Evolutionary conservation across 2,113 vertebrate species (phyloP).

Genomic region (Petromus typicus): DNA sequence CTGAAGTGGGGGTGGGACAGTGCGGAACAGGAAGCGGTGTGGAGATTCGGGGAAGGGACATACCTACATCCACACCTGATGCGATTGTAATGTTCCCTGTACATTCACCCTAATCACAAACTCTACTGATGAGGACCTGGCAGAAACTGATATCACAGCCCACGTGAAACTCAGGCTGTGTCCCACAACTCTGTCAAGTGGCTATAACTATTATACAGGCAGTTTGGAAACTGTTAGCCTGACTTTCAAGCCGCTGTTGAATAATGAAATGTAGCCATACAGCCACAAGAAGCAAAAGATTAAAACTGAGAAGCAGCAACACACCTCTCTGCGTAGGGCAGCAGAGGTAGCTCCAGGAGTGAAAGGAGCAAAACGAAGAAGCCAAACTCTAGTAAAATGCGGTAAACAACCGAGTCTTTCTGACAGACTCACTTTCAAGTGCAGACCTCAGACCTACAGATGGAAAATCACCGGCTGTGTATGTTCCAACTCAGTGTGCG

Average conservation of each 20-base stretch:
- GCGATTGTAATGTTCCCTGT: not conserved
- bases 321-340: not conserved
- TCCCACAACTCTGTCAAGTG: not conserved
- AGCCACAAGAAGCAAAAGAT: not conserved
- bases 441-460: not conserved
- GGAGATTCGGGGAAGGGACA: not conserved
- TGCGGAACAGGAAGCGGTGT: not conserved
- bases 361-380: not conserved
- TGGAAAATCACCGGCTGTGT: not conserved
- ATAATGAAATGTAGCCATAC: not conserved
- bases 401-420: not conserved
- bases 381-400: not conserved
- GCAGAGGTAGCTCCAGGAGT: not conserved
- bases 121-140: not conserved
- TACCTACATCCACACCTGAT: not conserved
- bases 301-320: not conserved
- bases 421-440: not conserved
- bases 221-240: conserved; percentile 11
- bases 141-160: not conserved
- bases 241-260: not conserved
- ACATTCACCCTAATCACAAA: not conserved
- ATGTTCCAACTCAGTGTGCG: not conserved
- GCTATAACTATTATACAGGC: not conserved
- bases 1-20: accelerated
- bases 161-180: not conserved